Evolutionary conservation across 2,113 vertebrate genomes (phyloP), one percentile per base, ranked within the genome.

Genomic region (Shinisaurus crocodilurus): DNA sequence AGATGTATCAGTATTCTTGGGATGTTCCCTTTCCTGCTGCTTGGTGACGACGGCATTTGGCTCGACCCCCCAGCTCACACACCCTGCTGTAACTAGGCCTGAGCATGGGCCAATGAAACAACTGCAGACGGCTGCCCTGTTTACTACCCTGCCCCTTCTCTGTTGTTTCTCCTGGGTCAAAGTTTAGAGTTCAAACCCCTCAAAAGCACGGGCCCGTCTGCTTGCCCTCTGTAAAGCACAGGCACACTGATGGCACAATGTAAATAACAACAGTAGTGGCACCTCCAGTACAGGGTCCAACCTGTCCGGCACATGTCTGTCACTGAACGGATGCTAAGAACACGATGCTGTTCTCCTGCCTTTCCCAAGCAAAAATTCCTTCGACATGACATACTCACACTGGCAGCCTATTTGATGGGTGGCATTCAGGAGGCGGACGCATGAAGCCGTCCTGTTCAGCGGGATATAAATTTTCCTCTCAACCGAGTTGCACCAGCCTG

Each of bases 351-450:
- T 3, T 4, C 34, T 9, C 18, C 7, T 6, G 6, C 29, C 12
- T 27, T 5, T 16, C 63, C 25, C 34, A 37, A 45, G 18, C 1
- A n/a, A 50, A 34, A 7, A 7, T 2, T 15, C 29, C 69, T 83
- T 40, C 7, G 9, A 60, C 72, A 86, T 23, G 29, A 67, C 1
- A 1, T 48, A 99, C 99, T 99, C 94, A 99, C 99, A 99, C 93
- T 99, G 99, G 96, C 99, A 99, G 94, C 99, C 99, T 63, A 99
- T 98, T 94, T 99, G 99, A 96, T 99, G 99, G 0, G 99, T 99
- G 82, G 98, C 98, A 23, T 99, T 99, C 82, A 99, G 97, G 34
- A 99, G 97, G 3, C 99, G 98, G 54, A 99, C 99, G 65, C 99
- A 99, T 0, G 99, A 98, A 0, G 98, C 96, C 0, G 98, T 98